Conservation (phyloP, 2,113 vertebrate genomes). For the Pseudorectes ferrugineus region DNA sequence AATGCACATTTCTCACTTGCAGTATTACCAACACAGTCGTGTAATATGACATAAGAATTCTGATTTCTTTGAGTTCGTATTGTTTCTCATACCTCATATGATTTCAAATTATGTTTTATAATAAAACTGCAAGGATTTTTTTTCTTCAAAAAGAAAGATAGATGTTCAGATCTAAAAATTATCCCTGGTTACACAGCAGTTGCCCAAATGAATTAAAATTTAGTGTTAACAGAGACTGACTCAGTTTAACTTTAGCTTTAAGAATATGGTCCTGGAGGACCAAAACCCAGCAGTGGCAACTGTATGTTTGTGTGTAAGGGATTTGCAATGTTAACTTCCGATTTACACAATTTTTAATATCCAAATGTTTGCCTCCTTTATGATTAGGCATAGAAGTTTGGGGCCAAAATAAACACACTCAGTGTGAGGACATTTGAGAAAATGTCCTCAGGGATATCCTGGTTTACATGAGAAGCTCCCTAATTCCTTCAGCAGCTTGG, state of each 20-base stretch:
- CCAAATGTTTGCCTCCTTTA: background rate
- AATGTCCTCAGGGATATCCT: background rate
- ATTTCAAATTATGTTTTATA: background rate
- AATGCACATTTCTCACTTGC: background rate
- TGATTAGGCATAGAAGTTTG: background rate
- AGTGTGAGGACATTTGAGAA: rapidly evolving
- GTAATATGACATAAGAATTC: background rate
- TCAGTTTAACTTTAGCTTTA: background rate
- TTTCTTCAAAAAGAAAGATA: background rate
- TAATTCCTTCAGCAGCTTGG: background rate
- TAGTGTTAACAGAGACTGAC: background rate
- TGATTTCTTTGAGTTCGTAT: background rate
- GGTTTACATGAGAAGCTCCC: background rate
- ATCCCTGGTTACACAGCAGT: background rate
- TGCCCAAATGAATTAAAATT: background rate
- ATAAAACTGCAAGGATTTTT: background rate
- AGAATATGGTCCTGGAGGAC: background rate
- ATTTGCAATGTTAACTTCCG: background rate
- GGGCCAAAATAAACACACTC: background rate
- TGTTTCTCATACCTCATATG: background rate
- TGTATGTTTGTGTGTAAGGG: background rate
- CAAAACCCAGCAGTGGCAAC: background rate
- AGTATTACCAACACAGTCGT: background rate
- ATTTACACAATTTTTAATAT: background rate
- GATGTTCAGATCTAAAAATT: background rate